Base-by-base conservation (phyloP, 2,888 invertebrate genomes). In the Pollenia labialis region DNA sequence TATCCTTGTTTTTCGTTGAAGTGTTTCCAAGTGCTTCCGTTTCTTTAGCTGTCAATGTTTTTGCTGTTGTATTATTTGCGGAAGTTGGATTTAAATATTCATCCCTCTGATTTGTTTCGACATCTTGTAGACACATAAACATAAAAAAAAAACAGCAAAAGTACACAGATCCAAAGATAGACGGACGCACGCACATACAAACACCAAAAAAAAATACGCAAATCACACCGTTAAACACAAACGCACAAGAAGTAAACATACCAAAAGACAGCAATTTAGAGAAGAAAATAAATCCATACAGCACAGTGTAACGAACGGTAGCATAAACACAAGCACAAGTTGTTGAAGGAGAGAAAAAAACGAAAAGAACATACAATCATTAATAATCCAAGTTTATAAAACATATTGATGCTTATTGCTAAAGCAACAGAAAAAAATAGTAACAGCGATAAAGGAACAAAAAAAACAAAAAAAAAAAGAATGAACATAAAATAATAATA, bases 81-180 rank as follows among this genome's bases (percentile, higher is more conserved):
- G 85, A 87, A 81, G 83, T 85, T 88, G 81, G 54, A 87, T 82
- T 87, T 85, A 86, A 85, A 87, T 87, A 85, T 89, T 88, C 89
- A 89, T 88, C 86, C 88, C 66, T 90, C 86, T 90, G 91, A 91
- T 91, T 91, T 90, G 91, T 89, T 89, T 89, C 91, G 91, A 90
- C 90, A 90, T 91, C 92, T 91, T 89, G 80, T 56, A 46, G 74
- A 14, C 66, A 82, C 74, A 79, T 69, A 44, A 71, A 40, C 68
- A 68, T 11, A 62, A 62, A 68, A 91, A 84, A 89, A 88, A 87
- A 72, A 48, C 71, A 52, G 46, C 46, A 23, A 11, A 89, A 85
- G 87, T 81, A 88, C 85, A 90, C 89, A 88, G 89, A 32, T 32
- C 32, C 32, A 32, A 32, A 32, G 32, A 32, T 6, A 32, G 32